Percentiles rank a stretch among this genome's conserved stretches.
phyloP scores from a whole-genome alignment of 2,113 vertebrate genomes.

The Pteruthius melanotis region DNA sequence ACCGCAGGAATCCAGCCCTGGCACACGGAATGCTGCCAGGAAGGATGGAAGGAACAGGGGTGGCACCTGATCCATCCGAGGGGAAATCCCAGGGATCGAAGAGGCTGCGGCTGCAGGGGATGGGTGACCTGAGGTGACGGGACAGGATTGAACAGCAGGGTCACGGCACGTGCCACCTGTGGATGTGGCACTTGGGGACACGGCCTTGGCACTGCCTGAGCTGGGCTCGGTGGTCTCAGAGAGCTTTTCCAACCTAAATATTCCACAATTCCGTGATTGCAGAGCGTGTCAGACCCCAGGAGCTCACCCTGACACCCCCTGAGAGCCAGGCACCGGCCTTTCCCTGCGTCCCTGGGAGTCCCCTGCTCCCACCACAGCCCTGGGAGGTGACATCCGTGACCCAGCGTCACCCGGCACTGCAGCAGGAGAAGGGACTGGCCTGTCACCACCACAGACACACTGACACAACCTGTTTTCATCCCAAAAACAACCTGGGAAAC shows the following conservation, averaged over 20 bases:
- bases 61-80: rapidly evolving
- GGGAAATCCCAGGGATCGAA: too few species aligned
- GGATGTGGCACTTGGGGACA: neutral
- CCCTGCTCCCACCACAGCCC: neutral
- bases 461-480: too few species aligned
- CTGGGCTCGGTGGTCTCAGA: neutral
- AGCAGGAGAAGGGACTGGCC: neutral
- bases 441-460: neutral
- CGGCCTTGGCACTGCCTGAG: neutral
- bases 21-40: neutral
- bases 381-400: neutral
- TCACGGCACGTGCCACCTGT: neutral
- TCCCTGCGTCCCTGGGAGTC: neutral
- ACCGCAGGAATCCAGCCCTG: neutral
- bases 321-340: neutral
- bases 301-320: neutral
- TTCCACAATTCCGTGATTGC: neutral
- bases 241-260: neutral
- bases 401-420: neutral
- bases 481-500: neutral
- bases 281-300: rapidly evolving
- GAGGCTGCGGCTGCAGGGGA: neutral
- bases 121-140: neutral
- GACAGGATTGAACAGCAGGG: neutral
- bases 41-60: neutral